These are phyloP conservation scores for Orchestia grillus DNA, from an alignment of 1,140 invertebrate genomes.

Conservation along the genomic window DNA sequence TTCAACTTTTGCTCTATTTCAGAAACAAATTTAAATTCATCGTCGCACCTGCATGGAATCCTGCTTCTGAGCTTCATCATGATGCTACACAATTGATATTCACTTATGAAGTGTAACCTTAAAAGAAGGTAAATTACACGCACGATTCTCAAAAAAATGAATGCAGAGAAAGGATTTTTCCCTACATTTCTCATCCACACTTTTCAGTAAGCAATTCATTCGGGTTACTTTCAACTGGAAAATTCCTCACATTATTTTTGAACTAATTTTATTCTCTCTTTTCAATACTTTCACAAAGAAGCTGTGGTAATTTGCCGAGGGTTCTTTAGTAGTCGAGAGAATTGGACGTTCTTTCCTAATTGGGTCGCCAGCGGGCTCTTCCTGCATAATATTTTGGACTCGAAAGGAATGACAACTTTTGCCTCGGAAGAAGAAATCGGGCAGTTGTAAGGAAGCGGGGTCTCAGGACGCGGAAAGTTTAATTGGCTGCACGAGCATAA, in stretches of 20 bases:
- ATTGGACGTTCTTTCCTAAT: slow-evolving; percentile 1
- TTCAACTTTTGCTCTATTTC: too few relatives aligned
- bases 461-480: not conserved
- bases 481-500: not conserved
- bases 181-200: too few relatives aligned
- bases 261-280: not conserved
- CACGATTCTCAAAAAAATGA: too few relatives aligned
- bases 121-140: too few relatives aligned
- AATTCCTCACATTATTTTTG: not conserved
- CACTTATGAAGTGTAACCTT: too few relatives aligned
- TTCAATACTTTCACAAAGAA: not conserved
- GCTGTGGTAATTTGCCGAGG: not conserved
- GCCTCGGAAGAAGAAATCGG: not conserved
- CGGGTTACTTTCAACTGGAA: too few relatives aligned
- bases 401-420: not conserved
- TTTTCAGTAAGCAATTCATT: too few relatives aligned
- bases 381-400: not conserved
- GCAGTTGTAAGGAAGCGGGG: not conserved
- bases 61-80: too few relatives aligned
- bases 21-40: too few relatives aligned
- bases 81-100: too few relatives aligned
- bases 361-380: not conserved
- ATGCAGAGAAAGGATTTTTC: too few relatives aligned
- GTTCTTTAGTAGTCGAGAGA: not conserved
- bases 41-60: too few relatives aligned